Base-by-base conservation (phyloP, 1,140 invertebrate species). In the Megalopta genalis region DNA sequence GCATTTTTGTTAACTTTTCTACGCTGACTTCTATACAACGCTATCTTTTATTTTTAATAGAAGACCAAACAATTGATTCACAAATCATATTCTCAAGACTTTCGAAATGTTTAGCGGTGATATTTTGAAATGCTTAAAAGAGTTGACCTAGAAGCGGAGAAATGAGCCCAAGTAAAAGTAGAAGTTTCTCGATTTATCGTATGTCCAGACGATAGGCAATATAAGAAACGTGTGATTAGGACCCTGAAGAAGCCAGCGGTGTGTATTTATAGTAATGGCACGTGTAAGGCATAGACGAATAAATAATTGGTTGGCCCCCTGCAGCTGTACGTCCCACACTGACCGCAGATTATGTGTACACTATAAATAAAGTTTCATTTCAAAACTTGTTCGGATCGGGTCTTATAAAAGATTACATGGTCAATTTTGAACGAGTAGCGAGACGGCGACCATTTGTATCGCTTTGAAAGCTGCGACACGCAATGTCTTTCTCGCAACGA, bases 211-310 rank as follows among this genome's bases (percentile, higher is more conserved):
- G 67, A 81, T 71, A 21, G 18, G 63, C 49, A 57, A 27, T 16
- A 54, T 37, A 66, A 64, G 57, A 63, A 62, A 75, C 37, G 57
- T 54, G 46, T 49, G 54, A 6, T 42, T 60, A 54, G 68, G 57
- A 64, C 64, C 69, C 62, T 75, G 77, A 84, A 75, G 75, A 57
- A 80, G 83, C 77, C 70, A 83, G 87, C 80, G 27, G 46, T 3
- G 73, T 64, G 80, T 86, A 89, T 89, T 88, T 89, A 86, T 66
- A 80, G 82, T 87, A 86, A 89, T 85, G 82, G 83, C 86, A 87
- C 87, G 85, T 88, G 86, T 84, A 83, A 77, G 67, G 66, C 80
- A 86, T 81, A 79, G 69, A 59, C 57, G 80, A 84, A 77, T 88
- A 87, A 87, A 87, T 89, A 88, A 89, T 88, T 87, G 76, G 37